A percentile compares a stretch with the other conserved stretches of the same genome.
Evolutionary conservation across 2,888 invertebrate species (phyloP).

Genomic region (Andrena dorsata): DNA sequence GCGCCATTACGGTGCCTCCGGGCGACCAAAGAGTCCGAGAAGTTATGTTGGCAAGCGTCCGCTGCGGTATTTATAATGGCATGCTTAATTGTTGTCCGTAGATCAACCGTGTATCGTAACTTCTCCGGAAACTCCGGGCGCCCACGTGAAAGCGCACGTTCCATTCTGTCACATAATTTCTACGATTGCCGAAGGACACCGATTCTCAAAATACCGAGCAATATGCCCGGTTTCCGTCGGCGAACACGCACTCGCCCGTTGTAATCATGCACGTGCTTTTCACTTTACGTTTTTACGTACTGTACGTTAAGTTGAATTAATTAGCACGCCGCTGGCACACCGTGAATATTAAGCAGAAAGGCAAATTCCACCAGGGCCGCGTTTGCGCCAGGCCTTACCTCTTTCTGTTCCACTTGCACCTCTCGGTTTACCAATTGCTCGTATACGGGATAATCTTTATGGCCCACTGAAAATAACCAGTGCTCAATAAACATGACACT

Average conservation of each 20-base stretch:
- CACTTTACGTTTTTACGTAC: slow-evolving; percentile 27
- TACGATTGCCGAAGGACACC: slow-evolving; percentile 59
- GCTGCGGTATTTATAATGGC: slow-evolving; percentile 75
- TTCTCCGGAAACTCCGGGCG: slow-evolving; percentile 72
- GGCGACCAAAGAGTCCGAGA: slow-evolving; percentile 68
- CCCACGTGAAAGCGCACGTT: slow-evolving; percentile 69
- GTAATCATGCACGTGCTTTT: slow-evolving; percentile 41
- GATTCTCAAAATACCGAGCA: slow-evolving; percentile 40
- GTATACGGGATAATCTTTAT: background rate
- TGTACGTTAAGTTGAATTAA: slow-evolving; percentile 74
- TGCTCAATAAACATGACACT: background rate
- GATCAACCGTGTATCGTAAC: slow-evolving; percentile 76
- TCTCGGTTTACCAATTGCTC: background rate
- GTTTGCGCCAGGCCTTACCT: slow-evolving; percentile 16
- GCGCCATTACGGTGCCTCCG: slow-evolving; percentile 72
- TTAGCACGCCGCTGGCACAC: slow-evolving; percentile 71
- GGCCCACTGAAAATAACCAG: background rate
- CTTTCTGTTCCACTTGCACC: slow-evolving; percentile 13
- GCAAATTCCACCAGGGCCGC: slow-evolving; percentile 61
- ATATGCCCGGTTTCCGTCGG: slow-evolving; percentile 12
- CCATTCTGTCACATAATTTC: slow-evolving; percentile 66
- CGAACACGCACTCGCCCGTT: slow-evolving; percentile 25
- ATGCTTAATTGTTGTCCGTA: slow-evolving; percentile 79
- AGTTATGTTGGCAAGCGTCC: slow-evolving; percentile 68
- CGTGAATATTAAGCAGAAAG: slow-evolving; percentile 75